Evolutionary conservation across 2,797 vertebrate genomes (phyloP).

Genomic region (Ceyx erithaca): DNA sequence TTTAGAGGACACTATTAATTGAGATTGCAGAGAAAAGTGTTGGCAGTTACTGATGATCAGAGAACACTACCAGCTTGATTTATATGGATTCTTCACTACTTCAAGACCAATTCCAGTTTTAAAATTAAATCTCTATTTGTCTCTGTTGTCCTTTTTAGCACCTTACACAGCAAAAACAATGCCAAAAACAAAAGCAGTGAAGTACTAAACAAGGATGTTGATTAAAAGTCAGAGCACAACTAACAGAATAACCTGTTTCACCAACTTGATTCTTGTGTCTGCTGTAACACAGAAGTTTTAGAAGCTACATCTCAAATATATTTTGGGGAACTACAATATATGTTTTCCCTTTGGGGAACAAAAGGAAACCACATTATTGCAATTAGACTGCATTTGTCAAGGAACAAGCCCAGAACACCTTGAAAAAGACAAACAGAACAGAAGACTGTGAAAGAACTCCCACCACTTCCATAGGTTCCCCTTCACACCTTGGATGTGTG

Average conservation of each 20-base stretch:
- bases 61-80: slow-evolving; percentile 4
- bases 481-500: background rate
- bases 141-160: background rate
- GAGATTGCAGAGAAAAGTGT: background rate
- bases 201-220: background rate
- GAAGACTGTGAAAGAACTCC: background rate
- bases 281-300: background rate
- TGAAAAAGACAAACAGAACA: background rate
- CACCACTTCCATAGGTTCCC: background rate
- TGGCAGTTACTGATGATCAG: background rate
- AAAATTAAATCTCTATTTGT: background rate
- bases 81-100: background rate
- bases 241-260: background rate
- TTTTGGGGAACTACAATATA: background rate
- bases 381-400: background rate
- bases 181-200: background rate
- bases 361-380: background rate
- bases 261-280: background rate
- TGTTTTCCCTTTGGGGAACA: too few relatives aligned
- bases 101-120: background rate
- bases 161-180: background rate
- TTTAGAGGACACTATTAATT: background rate
- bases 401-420: background rate
- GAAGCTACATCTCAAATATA: background rate
- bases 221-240: background rate